Base-by-base conservation (phyloP, 2,797 vertebrate genomes). In the Coreius guichenoti region DNA sequence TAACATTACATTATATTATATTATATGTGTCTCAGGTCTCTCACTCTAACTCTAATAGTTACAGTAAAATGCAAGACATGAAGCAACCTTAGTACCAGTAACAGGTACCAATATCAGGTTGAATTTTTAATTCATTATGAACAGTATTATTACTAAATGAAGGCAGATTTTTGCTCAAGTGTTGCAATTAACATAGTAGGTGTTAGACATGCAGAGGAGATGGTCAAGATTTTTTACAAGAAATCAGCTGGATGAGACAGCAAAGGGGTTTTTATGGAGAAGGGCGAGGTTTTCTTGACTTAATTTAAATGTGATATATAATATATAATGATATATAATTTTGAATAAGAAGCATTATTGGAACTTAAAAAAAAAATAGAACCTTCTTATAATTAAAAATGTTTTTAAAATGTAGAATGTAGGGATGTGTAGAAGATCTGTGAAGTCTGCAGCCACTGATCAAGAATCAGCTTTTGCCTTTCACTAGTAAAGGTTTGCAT, bases 41-140 rank as follows among this genome's bases (percentile, higher is more conserved):
- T 72, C 8, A 19, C 72, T 29, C 2, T 29, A 29, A 29, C 45
- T 19, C 2, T 26, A 13, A 7, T 26, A 21, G 29, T 75, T 54
- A 36, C 33, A 36, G 33, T 36, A 33, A 54, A 54, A 75, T 36
- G 31, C 31, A 39, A 76, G 6, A 31, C 51, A 56, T 56, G 31
- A 39, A 76, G 5, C 49, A 56, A n/a, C 31, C 12, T 36, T 58
- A 76, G 74, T 21, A 56, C n/a, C 72, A 49, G n/a, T 74, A 74
- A 74, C 70, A 29, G 45, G 70, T 49, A 19, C 47, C 3, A 76
- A 54, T 76, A 56, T 31, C 6, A 36, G 11, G 11, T 36, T 33
- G 19, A 14, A 54, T 13, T 13, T 76, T 14, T 14, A 36, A n/a
- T 14, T 56, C 19, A 76, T 36, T 54, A 19, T 54, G 9, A 33